A percentile compares a stretch with the other conserved stretches of the same genome.
Evolutionary conservation across 2,113 vertebrate genomes (phyloP).

Genomic region (Brachirus orientalis): DNA sequence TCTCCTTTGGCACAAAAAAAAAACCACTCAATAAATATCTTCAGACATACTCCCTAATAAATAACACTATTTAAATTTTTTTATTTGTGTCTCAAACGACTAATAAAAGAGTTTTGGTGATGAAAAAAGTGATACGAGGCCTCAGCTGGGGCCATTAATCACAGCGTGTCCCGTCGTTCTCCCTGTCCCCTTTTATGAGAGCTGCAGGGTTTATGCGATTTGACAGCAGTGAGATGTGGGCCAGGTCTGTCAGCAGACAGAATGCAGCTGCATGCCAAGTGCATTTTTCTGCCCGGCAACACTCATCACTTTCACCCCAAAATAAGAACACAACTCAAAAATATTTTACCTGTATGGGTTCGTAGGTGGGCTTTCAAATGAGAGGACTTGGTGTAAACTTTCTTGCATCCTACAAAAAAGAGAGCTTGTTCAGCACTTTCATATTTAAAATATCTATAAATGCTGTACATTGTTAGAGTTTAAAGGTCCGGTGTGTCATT

Average conservation of each 20-base stretch:
- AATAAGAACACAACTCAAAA: slow-evolving; percentile 42
- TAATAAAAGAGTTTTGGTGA: slow-evolving; percentile 6
- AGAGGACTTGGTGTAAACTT: slow-evolving; percentile 98
- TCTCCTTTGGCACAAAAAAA: slow-evolving; percentile 83
- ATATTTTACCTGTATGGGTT: slow-evolving; percentile 93
- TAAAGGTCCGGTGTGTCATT: too few relatives aligned
- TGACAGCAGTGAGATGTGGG: slow-evolving; percentile 58
- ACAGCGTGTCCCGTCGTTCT: slow-evolving; percentile 16
- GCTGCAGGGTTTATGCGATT: slow-evolving; percentile 52
- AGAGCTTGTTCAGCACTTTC: not conserved
- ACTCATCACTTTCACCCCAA: slow-evolving; percentile 26
- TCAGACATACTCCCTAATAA: not conserved
- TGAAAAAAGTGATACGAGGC: not conserved
- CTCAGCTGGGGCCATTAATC: slow-evolving; percentile 55
- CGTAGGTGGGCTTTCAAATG: slow-evolving; percentile 97
- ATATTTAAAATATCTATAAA: not conserved
- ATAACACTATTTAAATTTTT: not conserved
- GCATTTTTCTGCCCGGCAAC: slow-evolving; percentile 72
- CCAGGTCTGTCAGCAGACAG: slow-evolving; percentile 59
- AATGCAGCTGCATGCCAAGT: slow-evolving; percentile 65
- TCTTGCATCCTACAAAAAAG: slow-evolving; percentile 87
- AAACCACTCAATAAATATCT: not conserved
- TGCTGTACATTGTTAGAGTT: too few relatives aligned
- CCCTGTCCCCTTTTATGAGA: slow-evolving; percentile 32
- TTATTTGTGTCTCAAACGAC: not conserved